Conservation (phyloP, 2,888 invertebrate species). For the Halictus ligatus region DNA sequence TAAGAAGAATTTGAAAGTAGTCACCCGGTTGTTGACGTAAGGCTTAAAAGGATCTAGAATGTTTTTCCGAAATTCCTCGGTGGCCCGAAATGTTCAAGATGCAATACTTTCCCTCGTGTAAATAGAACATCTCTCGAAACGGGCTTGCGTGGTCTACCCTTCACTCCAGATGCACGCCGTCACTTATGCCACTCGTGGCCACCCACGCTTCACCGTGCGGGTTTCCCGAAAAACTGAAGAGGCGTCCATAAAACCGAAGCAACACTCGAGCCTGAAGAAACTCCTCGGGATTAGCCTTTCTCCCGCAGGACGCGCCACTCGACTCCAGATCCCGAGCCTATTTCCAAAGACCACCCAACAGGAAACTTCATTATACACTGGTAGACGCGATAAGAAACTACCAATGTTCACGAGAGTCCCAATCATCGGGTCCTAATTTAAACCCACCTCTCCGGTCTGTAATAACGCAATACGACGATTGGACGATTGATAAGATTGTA, state of each 20-base stretch:
- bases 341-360: neutral
- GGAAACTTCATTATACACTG: neutral
- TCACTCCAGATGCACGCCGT: neutral
- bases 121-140: neutral
- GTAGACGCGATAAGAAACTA: neutral
- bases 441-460: neutral
- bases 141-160: neutral
- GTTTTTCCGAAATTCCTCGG: neutral
- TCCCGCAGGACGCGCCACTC: neutral
- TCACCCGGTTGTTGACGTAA: no score
- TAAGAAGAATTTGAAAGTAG: no score
- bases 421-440: neutral
- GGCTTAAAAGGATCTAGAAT: neutral
- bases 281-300: slow-evolving; percentile 1
- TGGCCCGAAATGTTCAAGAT: neutral
- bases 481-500: neutral
- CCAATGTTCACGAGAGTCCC: neutral
- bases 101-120: neutral
- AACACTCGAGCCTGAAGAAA: slow-evolving; percentile 1
- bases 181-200: neutral
- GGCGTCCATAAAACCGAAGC: neutral
- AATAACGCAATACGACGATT: neutral
- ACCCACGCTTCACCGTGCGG: neutral
- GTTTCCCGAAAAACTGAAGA: slow-evolving; percentile 2
- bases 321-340: neutral